A percentile compares a stretch with the other conserved stretches of the same genome.
phyloP scores from a whole-genome alignment of 2,113 vertebrate species.

The Solenodon paradoxus region DNA sequence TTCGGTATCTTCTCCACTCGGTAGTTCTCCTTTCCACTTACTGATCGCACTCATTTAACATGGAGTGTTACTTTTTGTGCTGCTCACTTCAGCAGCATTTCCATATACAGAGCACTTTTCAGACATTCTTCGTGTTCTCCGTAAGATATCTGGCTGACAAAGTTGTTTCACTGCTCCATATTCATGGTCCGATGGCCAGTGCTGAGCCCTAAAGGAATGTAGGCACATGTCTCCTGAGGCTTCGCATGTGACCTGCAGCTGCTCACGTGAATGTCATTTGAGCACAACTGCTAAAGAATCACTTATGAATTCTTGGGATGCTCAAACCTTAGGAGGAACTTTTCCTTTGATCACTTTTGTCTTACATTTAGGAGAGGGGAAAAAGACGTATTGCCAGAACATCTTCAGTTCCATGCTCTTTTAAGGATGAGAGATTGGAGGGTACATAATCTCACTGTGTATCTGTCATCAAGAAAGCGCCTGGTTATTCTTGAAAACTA shows the following conservation, averaged over 20 bases:
- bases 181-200: neutral
- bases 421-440: neutral
- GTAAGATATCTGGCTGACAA: neutral
- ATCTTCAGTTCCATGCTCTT: neutral
- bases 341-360: neutral
- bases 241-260: neutral
- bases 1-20: neutral
- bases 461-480: neutral
- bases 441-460: neutral
- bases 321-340: neutral
- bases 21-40: neutral
- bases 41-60: no score
- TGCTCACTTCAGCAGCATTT: neutral
- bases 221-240: neutral
- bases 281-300: neutral
- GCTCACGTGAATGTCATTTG: neutral
- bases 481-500: neutral
- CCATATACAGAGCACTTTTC: neutral
- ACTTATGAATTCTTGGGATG: neutral
- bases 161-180: neutral
- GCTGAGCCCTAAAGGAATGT: neutral
- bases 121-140: neutral
- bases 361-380: neutral
- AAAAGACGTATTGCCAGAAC: neutral
- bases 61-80: neutral